Evolutionary conservation across 2,113 vertebrate genomes (phyloP), one percentile per base, ranked within the genome.

Genomic region (Chascanopsetta lugubris): DNA sequence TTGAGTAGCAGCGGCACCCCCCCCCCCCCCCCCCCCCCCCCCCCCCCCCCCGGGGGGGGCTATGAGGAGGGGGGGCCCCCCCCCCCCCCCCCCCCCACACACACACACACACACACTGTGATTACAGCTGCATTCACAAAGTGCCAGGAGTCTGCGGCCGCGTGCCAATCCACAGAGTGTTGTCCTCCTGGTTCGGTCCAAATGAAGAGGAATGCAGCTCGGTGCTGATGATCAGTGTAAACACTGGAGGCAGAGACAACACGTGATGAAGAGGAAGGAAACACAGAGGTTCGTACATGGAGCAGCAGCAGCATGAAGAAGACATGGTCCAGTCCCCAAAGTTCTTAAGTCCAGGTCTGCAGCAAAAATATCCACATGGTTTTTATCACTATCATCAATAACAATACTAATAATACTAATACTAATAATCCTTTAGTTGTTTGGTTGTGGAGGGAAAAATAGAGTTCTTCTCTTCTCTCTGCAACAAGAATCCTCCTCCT

Each of bases 41-140:
- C n/a, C n/a, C n/a, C n/a, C n/a, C n/a, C n/a, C n/a, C n/a, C n/a
- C n/a, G n/a, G n/a, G n/a, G n/a, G n/a, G n/a, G n/a, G n/a, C n/a
- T n/a, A n/a, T n/a, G n/a, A n/a, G n/a, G n/a, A n/a, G n/a, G n/a
- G n/a, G n/a, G n/a, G n/a, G n/a, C 29, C 29, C 29, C 29, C 29
- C 29, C 29, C 29, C 29, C 29, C 29, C 29, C 29, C n/a, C n/a
- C n/a, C n/a, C n/a, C n/a, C n/a, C n/a, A n/a, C n/a, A n/a, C n/a
- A n/a, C n/a, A n/a, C n/a, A 4, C 29, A 4, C 29, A 4, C 29
- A 4, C 29, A 4, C 29, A 8, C 72, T 67, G 88, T 90, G 91
- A 92, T 92, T 92, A 89, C 84, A 87, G 84, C 86, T 79, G 91
- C 87, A 90, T 93, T 92, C 91, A 93, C 30, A 57, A 80, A 65